These are phyloP conservation scores for Anastrepha ludens DNA, from an alignment of 1,140 invertebrate species.

Conservation along the genomic window DNA sequence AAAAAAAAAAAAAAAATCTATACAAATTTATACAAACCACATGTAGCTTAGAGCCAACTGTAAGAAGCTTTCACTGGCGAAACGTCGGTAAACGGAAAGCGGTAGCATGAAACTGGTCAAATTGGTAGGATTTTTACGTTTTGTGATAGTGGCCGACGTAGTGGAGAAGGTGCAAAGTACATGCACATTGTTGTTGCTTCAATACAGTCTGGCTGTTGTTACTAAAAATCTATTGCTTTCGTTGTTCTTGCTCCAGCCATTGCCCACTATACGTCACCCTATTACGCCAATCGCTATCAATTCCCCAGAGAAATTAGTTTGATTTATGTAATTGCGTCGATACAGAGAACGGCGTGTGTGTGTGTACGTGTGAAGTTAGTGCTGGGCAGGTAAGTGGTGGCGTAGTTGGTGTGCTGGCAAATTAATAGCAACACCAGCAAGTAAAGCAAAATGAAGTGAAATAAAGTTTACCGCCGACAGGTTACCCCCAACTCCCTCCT, in stretches of 20 bases:
- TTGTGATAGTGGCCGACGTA: too few species aligned
- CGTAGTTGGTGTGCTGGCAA: neutral
- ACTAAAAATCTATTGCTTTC: neutral
- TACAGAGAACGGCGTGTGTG: neutral
- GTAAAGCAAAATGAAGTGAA: neutral
- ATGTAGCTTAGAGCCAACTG: too few species aligned
- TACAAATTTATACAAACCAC: too few species aligned
- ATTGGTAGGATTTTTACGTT: too few species aligned
- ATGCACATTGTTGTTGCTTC: too few species aligned
- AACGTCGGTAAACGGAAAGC: too few species aligned
- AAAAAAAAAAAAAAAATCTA: too few species aligned
- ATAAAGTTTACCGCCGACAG: neutral
- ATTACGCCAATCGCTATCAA: neutral
- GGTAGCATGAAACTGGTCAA: too few species aligned
- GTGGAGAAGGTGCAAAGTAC: too few species aligned
- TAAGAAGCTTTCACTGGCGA: too few species aligned
- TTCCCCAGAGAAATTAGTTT: conserved; percentile 43
- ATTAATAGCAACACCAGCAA: conserved; percentile 40
- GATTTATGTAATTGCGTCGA: conserved; percentile 44
- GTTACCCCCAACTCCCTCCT: neutral
- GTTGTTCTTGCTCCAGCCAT: neutral
- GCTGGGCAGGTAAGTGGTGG: neutral
- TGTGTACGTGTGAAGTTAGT: neutral
- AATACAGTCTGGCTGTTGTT: too few species aligned
- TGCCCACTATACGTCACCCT: neutral